These are phyloP conservation scores for Aegithalos caudatus DNA, from an alignment of 2,113 vertebrate genomes.

Conservation along the genomic window DNA sequence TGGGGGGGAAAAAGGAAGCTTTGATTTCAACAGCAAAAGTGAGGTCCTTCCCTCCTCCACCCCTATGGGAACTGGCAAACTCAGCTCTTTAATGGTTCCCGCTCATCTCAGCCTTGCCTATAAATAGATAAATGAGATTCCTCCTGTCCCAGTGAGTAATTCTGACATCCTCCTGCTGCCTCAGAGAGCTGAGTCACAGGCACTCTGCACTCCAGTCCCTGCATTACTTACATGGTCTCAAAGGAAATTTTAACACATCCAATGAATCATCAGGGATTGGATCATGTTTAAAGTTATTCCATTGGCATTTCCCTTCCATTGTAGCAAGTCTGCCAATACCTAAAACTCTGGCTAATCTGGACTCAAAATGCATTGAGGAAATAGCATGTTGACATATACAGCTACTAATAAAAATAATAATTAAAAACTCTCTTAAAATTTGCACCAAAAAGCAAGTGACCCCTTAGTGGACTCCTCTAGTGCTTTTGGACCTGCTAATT, in stretches of 20 bases:
- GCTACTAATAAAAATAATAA: conserved; percentile 32
- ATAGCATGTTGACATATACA: conserved; percentile 39
- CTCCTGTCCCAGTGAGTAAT: conserved; percentile 89
- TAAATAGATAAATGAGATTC: conserved; percentile 92
- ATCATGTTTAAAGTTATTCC: conserved; percentile 69
- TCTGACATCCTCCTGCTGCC: conserved; percentile 73
- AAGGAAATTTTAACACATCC: conserved; percentile 78
- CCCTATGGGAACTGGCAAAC: conserved; percentile 52
- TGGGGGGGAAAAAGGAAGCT: not conserved
- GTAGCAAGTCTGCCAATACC: conserved; percentile 60
- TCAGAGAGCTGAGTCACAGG: conserved; percentile 76
- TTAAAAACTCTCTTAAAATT: not conserved
- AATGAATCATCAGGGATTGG: conserved; percentile 79
- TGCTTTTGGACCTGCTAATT: not conserved
- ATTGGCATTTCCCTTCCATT: conserved; percentile 72
- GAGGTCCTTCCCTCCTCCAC: not conserved
- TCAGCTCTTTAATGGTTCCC: conserved; percentile 50
- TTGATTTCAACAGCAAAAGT: not conserved
- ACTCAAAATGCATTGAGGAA: conserved; percentile 46
- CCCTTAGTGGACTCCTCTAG: not conserved
- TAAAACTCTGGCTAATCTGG: conserved; percentile 35
- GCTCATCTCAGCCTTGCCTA: conserved; percentile 67
- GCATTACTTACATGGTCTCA: conserved; percentile 64
- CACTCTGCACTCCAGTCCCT: conserved; percentile 60
- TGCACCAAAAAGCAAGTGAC: not conserved